Evolutionary conservation across 2,888 invertebrate species (phyloP), one percentile per base, ranked within the genome.

Genomic region (Ormia ochracea): DNA sequence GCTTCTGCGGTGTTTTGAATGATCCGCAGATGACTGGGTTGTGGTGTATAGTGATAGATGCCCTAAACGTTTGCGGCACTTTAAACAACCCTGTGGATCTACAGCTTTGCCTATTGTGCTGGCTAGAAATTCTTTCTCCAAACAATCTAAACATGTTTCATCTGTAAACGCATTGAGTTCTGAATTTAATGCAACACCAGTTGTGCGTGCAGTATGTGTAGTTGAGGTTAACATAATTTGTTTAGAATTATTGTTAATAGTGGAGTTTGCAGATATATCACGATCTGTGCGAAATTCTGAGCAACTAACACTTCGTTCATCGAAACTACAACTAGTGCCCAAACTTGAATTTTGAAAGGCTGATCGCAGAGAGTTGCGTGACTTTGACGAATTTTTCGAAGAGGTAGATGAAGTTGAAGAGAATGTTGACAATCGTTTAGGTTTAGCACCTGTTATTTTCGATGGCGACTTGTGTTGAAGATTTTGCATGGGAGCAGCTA

Each of bases 121-220:
- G 26, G 87, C 88, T 33, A 89, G 81, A 78, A 89, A 89, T 73
- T 89, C 89, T 52, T 88, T 89, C 75, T 89, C 89, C 75, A 89
- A 83, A 50, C 89, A 89, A 74, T 89, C 89, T 66, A 89, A 82
- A 61, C 89, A 89, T 3, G 86, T 87, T 43, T 89, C 89, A 65
- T 87, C 87, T n/a, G 82, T 83, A 36, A 82, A 84, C 73, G 81
- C 77, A 72, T 80, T 80, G 36, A 85, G 81, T 70, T 84, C 86
- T 31, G 74, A 31, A 36, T 63, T 56, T 45, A 72, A 48, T 80
- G 58, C 81, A 38, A 41, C 59, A 6, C 75, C 75, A 7, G 75
- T 76, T n/a, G 75, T 33, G n/a, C 75, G 54, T 54, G 80, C 80
- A 6, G 84, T 85, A 19, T 82, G 82, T 38, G 81, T 83, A 14